Evolutionary conservation across 1,140 invertebrate genomes (phyloP).

Genomic region (Ceratina calcarata): DNA sequence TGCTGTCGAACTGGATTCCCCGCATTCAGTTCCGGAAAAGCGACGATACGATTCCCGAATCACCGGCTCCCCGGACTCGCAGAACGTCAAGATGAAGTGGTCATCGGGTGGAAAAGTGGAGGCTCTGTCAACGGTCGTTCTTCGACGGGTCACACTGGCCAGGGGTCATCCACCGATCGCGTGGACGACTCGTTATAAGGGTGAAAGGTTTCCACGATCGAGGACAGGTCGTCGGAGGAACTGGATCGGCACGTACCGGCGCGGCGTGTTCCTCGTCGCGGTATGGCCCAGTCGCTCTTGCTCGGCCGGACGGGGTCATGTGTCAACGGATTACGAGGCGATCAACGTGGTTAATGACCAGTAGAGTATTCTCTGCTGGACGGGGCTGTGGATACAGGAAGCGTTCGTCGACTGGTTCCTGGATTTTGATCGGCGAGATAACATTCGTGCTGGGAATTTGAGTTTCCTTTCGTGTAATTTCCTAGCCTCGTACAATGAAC

Average conservation of each 20-base stretch:
- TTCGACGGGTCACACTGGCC: constrained; percentile 13
- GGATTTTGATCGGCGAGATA: constrained; percentile 11
- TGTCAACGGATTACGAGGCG: constrained; percentile 65
- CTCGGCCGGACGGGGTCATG: constrained; percentile 56
- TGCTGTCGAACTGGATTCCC: constrained; percentile 21
- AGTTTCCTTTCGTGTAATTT: constrained; percentile 22
- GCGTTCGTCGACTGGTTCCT: constrained; percentile 15
- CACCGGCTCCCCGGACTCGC: constrained; percentile 12
- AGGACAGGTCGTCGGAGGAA: constrained; percentile 48
- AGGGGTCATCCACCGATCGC: constrained; percentile 54
- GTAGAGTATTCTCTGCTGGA: constrained; percentile 38
- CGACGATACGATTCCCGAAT: constrained; percentile 13
- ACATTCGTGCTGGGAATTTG: background rate
- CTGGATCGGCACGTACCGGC: constrained; percentile 53
- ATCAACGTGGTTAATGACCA: constrained; percentile 57
- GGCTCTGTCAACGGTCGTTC: constrained; percentile 58
- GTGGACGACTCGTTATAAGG: constrained; percentile 64
- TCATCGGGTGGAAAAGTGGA: constrained; percentile 31
- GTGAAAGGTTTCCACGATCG: constrained; percentile 50
- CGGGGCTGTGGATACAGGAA: constrained; percentile 39
- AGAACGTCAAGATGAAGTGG: constrained; percentile 15
- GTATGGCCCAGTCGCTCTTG: constrained; percentile 19
- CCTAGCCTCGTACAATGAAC: background rate
- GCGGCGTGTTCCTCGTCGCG: constrained; percentile 21
- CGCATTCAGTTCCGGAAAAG: background rate